phyloP scores from a whole-genome alignment of 2,797 vertebrate genomes.

The Decapterus maruadsi region DNA sequence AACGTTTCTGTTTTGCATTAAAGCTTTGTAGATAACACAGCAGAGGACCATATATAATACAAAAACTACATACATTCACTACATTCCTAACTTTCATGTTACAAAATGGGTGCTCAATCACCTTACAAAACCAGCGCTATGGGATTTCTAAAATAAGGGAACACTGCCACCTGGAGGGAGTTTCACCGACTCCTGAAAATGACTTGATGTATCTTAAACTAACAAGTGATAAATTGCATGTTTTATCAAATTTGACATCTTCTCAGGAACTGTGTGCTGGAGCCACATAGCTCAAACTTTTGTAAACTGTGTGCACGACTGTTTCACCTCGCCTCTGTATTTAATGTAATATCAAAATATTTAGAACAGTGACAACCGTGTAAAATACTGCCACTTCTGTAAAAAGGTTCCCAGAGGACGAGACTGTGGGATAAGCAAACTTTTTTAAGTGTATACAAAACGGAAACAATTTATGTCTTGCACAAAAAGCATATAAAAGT shows the following conservation, averaged over 20 bases:
- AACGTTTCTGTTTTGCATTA: neutral
- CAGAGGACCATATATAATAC: neutral
- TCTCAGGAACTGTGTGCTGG: conserved; percentile 6
- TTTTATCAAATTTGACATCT: conserved; percentile 5
- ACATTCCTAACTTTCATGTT: conserved; percentile 51
- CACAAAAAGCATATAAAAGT: neutral
- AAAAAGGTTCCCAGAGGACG: neutral
- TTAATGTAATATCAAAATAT: conserved; percentile 27
- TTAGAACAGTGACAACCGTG: conserved; percentile 20
- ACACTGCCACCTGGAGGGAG: conserved; percentile 82
- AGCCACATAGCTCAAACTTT: conserved; percentile 41
- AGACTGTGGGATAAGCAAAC: neutral
- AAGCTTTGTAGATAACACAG: neutral
- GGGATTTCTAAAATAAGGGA: conserved; percentile 57
- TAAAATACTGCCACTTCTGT: conserved; percentile 32
- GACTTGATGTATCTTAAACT: neutral
- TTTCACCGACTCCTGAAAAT: neutral
- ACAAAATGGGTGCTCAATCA: conserved; percentile 77
- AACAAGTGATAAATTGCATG: conserved; percentile 2
- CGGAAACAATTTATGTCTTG: neutral
- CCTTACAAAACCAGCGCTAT: conserved; percentile 28
- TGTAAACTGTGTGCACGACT: conserved; percentile 25
- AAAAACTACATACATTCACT: conserved; percentile 25
- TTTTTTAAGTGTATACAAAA: neutral
- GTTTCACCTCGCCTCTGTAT: neutral